phyloP scores from a whole-genome alignment of 2,113 vertebrate species.

The Myodes glareolus region DNA sequence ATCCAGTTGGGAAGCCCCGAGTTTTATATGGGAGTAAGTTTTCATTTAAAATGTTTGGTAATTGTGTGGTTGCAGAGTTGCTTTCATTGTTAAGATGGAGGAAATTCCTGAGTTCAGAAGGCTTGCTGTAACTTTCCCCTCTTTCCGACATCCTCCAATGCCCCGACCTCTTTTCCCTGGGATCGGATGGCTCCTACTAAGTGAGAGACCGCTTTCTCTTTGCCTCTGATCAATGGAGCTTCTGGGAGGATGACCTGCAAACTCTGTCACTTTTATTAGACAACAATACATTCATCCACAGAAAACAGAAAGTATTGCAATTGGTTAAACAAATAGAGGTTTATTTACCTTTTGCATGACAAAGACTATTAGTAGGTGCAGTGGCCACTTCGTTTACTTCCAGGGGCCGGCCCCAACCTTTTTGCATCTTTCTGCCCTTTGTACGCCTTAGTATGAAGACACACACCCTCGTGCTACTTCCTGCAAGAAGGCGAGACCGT shows the following conservation, averaged over 20 bases:
- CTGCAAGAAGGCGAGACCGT: not conserved
- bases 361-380: not conserved
- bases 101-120: constrained; percentile 16
- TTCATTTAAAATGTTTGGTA: constrained; percentile 51
- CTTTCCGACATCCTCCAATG: not conserved
- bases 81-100: constrained; percentile 14
- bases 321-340: not conserved
- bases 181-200: not conserved
- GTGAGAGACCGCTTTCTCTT: not conserved
- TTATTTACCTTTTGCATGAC: not conserved
- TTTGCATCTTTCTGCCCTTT: not conserved
- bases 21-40: constrained; percentile 40
- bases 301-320: not conserved
- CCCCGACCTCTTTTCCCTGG: not conserved
- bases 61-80: constrained; percentile 10
- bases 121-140: not conserved
- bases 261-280: not conserved
- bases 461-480: not conserved
- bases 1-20: not conserved
- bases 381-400: not conserved
- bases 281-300: not conserved
- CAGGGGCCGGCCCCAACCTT: not conserved
- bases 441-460: not conserved
- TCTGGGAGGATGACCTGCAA: not conserved
- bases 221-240: not conserved